Evolutionary conservation across 2,113 vertebrate genomes (phyloP).

Genomic region (Callopanchax toddi): DNA sequence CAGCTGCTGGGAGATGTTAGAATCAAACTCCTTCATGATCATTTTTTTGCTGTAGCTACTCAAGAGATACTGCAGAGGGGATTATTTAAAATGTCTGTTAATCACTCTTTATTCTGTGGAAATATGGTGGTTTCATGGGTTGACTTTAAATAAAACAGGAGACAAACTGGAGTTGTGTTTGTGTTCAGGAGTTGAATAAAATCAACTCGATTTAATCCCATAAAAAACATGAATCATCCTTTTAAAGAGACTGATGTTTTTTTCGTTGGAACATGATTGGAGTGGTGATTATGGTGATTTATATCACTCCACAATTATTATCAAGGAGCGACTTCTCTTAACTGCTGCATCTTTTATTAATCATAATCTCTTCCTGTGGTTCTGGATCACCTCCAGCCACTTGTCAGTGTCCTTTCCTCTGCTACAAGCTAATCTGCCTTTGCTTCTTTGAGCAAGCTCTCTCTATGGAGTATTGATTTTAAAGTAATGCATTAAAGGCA

Average conservation of each 20-base stretch:
- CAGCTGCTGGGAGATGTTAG: background rate
- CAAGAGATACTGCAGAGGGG: constrained; percentile 5
- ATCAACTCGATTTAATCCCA: background rate
- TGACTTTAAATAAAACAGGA: constrained; percentile 11
- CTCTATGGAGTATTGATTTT: background rate
- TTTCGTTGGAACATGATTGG: constrained; percentile 1
- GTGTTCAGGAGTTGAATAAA: background rate
- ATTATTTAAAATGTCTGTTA: too few species aligned
- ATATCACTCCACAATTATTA: constrained; percentile 39
- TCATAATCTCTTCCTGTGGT: constrained; percentile 40
- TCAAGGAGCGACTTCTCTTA: constrained; percentile 22
- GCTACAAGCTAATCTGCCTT: constrained; percentile 41
- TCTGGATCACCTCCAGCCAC: constrained; percentile 48
- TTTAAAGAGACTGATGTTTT: constrained; percentile 1
- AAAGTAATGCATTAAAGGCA: too few species aligned
- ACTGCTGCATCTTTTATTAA: constrained; percentile 31
- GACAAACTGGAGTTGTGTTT: background rate
- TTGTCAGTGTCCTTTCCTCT: constrained; percentile 23
- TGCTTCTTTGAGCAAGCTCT: background rate
- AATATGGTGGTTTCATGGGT: background rate
- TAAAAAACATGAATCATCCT: too few species aligned
- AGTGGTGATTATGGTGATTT: constrained; percentile 5
- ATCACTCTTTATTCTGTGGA: constrained; percentile 14
- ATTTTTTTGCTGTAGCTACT: constrained; percentile 12
- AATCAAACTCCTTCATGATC: constrained; percentile 18